phyloP scores from a whole-genome alignment of 37 sponge, comb jelly and placozoan genomes.

The Cladorhizidae sp. region DNA sequence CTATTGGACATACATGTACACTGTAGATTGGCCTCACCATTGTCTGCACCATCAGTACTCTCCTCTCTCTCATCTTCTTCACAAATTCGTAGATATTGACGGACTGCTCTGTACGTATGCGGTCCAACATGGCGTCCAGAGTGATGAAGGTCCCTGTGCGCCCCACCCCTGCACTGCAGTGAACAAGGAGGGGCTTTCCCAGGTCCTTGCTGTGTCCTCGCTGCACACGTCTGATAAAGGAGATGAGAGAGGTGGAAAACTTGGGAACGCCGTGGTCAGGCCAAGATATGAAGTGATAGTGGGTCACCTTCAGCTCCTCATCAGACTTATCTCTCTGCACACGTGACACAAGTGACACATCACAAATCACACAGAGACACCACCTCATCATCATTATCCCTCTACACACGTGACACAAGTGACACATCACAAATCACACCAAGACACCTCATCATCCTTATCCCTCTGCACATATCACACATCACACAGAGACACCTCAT shows the following conservation, averaged over 20 bases:
- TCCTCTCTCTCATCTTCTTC: constrained; percentile 47
- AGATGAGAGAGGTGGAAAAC: constrained; percentile 79
- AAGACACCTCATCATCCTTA: neutral
- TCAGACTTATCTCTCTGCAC: constrained; percentile 17
- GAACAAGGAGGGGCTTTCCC: constrained; percentile 64
- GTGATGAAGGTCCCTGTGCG: constrained; percentile 82
- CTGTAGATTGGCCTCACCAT: constrained; percentile 40
- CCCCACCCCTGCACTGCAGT: constrained; percentile 93
- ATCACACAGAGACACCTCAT: no score
- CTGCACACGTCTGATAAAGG: constrained; percentile 72
- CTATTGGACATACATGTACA: no score
- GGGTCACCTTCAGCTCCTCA: constrained; percentile 44
- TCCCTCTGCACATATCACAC: constrained; percentile 10
- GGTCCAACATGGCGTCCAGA: constrained; percentile 78
- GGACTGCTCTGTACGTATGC: constrained; percentile 33
- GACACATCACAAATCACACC: neutral
- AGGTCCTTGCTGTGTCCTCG: constrained; percentile 47
- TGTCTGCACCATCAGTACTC: constrained; percentile 81
- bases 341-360: neutral
- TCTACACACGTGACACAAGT: constrained; percentile 15
- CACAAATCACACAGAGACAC: neutral
- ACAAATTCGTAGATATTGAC: constrained; percentile 72
- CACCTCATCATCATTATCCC: neutral
- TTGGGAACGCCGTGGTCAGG: constrained; percentile 89
- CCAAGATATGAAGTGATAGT: constrained; percentile 66